phyloP scores from a whole-genome alignment of 2,888 invertebrate genomes.

The Cosmopolites sordidus region DNA sequence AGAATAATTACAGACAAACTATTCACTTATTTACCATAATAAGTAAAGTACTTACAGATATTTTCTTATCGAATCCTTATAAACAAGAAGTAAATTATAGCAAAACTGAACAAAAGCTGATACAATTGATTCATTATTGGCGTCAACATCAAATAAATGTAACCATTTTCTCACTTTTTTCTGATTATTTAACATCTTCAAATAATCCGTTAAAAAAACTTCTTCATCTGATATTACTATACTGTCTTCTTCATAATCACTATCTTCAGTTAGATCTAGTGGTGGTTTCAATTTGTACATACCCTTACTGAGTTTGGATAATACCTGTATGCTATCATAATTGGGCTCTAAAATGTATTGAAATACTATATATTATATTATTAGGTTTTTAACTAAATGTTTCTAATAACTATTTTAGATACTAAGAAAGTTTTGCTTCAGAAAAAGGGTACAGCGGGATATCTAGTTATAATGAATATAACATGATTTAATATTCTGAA shows the following conservation, averaged over 20 bases:
- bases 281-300: slow-evolving; percentile 43
- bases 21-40: no score
- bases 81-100: slow-evolving; percentile 77
- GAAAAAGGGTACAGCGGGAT: no score
- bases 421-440: no score
- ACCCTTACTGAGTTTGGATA: slow-evolving; percentile 51
- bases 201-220: slow-evolving; percentile 42
- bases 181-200: slow-evolving; percentile 43
- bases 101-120: slow-evolving; percentile 57
- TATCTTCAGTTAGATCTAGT: slow-evolving; percentile 50
- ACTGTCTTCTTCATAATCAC: slow-evolving; percentile 54
- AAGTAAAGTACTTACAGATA: slow-evolving; percentile 61
- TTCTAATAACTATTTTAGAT: no score
- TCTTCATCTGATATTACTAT: slow-evolving; percentile 48
- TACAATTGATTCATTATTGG: slow-evolving; percentile 41
- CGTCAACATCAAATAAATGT: slow-evolving; percentile 48
- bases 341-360: slow-evolving; percentile 47
- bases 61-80: slow-evolving; percentile 77
- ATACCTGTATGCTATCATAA: slow-evolving; percentile 55
- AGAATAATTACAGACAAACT: slow-evolving; percentile 6
- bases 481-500: no score
- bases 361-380: neutral
- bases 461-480: no score
- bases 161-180: slow-evolving; percentile 51
- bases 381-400: no score